These are phyloP conservation scores for Leptinotarsa peninsularis DNA, from an alignment of 2,888 invertebrate genomes.

Conservation along the genomic window DNA sequence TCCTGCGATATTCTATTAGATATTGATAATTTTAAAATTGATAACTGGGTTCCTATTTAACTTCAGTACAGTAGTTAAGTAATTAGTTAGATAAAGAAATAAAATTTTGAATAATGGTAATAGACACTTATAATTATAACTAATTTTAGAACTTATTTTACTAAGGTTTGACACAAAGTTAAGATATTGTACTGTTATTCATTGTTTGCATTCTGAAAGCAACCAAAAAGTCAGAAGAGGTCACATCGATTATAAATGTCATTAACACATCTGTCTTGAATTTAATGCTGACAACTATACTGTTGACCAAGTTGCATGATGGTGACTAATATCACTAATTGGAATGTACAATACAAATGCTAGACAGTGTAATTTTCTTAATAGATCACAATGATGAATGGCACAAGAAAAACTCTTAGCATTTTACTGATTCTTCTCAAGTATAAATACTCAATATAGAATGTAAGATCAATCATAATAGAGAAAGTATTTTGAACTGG, in stretches of 20 bases:
- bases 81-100: too few species aligned
- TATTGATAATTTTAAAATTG: too few species aligned
- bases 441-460: background rate
- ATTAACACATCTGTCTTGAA: constrained; percentile 24
- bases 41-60: too few species aligned
- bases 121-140: too few species aligned
- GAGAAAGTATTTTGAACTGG: too few species aligned
- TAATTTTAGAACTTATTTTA: too few species aligned
- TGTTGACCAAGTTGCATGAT: background rate
- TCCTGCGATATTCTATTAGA: too few species aligned
- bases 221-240: constrained; percentile 20
- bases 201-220: background rate
- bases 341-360: constrained; percentile 13
- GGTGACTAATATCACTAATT: constrained; percentile 13
- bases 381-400: constrained; percentile 12
- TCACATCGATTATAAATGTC: constrained; percentile 22
- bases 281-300: constrained; percentile 14
- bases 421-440: background rate
- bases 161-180: background rate
- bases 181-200: background rate
- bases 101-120: too few species aligned
- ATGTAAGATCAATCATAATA: background rate
- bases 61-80: too few species aligned
- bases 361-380: constrained; percentile 19
- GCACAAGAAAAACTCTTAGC: background rate